Conservation (phyloP, 2,113 vertebrate species). For the Plotosus lineatus region DNA sequence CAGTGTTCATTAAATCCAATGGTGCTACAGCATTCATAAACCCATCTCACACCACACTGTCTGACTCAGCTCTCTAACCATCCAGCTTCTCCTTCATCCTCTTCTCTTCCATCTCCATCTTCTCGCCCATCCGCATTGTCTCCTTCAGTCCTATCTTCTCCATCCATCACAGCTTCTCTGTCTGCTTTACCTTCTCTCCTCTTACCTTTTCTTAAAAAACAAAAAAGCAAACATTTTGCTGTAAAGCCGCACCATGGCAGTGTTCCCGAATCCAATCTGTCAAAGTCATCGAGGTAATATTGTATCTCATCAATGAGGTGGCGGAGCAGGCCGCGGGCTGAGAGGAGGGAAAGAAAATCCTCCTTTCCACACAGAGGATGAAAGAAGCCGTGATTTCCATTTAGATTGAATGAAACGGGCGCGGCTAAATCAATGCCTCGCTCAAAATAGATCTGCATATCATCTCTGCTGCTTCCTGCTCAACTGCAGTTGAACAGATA, state of each 20-base stretch:
- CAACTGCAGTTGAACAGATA: not conserved
- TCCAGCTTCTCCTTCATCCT: conserved; percentile 32
- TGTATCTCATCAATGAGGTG: conserved; percentile 20
- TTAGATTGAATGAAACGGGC: conserved; percentile 45
- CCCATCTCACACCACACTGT: not conserved
- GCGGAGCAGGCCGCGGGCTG: not conserved
- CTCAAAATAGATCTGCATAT: conserved; percentile 12
- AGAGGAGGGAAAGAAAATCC: not conserved
- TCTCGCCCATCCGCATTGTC: conserved; percentile 19
- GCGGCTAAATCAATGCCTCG: not conserved
- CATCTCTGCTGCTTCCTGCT: not conserved
- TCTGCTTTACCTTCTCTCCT: not conserved
- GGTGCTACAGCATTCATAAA: conserved; percentile 4
- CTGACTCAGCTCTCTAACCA: conserved; percentile 6
- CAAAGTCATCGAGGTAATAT: not conserved
- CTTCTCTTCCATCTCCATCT: conserved; percentile 14
- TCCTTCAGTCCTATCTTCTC: not conserved
- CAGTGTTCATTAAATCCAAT: conserved; percentile 33
- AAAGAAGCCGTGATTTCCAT: conserved; percentile 46
- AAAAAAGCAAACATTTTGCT: conserved; percentile 4
- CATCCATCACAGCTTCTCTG: conserved; percentile 34
- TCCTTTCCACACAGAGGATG: conserved; percentile 20
- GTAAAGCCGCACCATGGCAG: not conserved
- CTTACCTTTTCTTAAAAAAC: conserved; percentile 19
- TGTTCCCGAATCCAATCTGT: not conserved